phyloP scores from a whole-genome alignment of 2,113 vertebrate species.

The Malurus alboscapulatus region DNA sequence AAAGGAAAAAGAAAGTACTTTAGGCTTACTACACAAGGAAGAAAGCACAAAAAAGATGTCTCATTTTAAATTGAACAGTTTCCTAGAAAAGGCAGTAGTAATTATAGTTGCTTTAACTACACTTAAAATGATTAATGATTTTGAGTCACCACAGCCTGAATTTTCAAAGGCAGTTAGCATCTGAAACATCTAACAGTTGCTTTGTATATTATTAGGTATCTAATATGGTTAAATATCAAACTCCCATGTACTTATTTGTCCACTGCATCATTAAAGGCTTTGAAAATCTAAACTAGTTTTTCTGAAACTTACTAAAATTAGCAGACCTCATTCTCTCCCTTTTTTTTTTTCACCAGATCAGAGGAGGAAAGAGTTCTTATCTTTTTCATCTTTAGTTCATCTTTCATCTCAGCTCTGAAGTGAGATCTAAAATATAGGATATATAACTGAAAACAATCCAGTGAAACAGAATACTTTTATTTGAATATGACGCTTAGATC shows the following conservation, averaged over 20 bases:
- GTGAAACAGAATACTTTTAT: not conserved
- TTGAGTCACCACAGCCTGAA: not conserved
- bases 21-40: not conserved
- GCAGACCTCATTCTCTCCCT: not conserved
- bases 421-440: not conserved
- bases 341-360: not conserved
- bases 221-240: not conserved
- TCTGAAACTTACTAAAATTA: not conserved
- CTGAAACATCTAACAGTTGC: not conserved
- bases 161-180: not conserved
- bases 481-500: not conserved
- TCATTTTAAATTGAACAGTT: not conserved
- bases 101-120: not conserved
- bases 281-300: not conserved
- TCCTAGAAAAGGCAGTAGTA: not conserved
- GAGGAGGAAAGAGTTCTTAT: not conserved
- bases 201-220: not conserved
- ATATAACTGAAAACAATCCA: not conserved
- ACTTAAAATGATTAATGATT: slow-evolving; percentile 20
- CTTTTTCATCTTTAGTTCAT: not conserved
- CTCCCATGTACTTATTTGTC: not conserved
- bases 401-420: not conserved
- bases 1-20: not conserved
- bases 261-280: not conserved
- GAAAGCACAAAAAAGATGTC: not conserved